Percentiles rank a stretch among this genome's conserved stretches.
Evolutionary conservation across 2,113 vertebrate genomes (phyloP).

Genomic region (Anolis carolinensis): DNA sequence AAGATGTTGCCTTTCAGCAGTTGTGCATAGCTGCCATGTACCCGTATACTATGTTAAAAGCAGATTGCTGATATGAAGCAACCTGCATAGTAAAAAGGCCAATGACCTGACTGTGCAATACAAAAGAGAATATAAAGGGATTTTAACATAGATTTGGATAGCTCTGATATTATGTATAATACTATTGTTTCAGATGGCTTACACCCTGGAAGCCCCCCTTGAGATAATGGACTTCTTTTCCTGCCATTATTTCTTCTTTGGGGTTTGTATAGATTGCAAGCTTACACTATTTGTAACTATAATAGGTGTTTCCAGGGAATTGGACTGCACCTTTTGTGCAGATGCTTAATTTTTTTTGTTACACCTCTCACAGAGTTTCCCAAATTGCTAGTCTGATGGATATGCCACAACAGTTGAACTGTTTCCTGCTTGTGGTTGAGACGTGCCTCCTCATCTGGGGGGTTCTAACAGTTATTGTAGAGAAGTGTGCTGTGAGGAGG

Average conservation of each 20-base stretch:
- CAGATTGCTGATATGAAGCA: background rate
- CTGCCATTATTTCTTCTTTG: background rate
- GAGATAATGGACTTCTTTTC: background rate
- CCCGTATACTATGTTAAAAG: conserved; percentile 27
- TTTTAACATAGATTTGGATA: conserved; percentile 40
- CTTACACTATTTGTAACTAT: background rate
- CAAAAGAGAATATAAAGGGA: conserved; percentile 43
- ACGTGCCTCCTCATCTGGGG: background rate
- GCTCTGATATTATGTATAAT: conserved; percentile 16
- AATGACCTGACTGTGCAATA: conserved; percentile 41
- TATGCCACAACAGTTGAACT: background rate
- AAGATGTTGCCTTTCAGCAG: background rate
- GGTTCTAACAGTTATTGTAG: too few species aligned
- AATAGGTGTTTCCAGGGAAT: conserved; percentile 5
- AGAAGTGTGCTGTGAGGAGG: background rate
- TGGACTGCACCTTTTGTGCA: background rate
- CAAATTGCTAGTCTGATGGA: background rate
- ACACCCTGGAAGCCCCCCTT: background rate
- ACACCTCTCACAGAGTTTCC: background rate
- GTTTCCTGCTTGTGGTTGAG: background rate
- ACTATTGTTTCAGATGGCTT: conserved; percentile 10
- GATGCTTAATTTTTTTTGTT: background rate
- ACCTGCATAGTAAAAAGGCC: conserved; percentile 16
- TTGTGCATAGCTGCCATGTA: background rate
- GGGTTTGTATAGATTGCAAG: background rate